Base-by-base conservation (phyloP, 2,888 invertebrate species). In the Phragmatobia fuliginosa region DNA sequence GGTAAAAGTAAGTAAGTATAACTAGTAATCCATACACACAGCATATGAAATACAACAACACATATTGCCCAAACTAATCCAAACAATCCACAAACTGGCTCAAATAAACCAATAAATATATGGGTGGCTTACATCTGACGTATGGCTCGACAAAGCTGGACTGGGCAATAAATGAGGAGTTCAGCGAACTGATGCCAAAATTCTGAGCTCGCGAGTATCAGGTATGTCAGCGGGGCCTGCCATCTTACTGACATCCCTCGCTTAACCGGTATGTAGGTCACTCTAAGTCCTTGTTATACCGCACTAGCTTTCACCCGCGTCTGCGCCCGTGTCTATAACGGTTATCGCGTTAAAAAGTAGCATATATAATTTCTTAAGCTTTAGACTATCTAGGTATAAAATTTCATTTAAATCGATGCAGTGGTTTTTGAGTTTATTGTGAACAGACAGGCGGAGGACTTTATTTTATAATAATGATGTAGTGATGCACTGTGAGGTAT, bases 81-180 rank as follows among this genome's bases (percentile, higher is more conserved):
- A 59, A 60, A 65, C 66, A 74, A 65, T 66, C 38, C 61, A 72
- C 45, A 41, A 76, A 76, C 73, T 71, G 58, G 65, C 69, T 69
- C 45, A 72, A 76, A 56, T 73, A 66, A 74, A 67, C 74, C 72
- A 77, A 79, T 74, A 74, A 79, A 79, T 79, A 71, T 70, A 81
- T 77, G 71, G 49, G 14, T 65, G 65, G 79, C 75, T 77, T 81
- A 74, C 72, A 67, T 65, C 62, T 74, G 68, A 75, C 62, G 63
- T 66, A 67, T 66, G 66, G 70, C 63, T 68, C 69, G 68, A 73
- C 74, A 71, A 71, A 74, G 68, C 71, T 70, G 71, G 65, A 68
- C 66, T 59, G 67, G 70, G 1, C 77, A 75, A 79, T 72, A 81
- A 81, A 81, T 79, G 70, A 72, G 25, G 56, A 31, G 62, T 68